Base-by-base conservation (phyloP, 2,113 vertebrate genomes). In the Toxotes chatareus region DNA sequence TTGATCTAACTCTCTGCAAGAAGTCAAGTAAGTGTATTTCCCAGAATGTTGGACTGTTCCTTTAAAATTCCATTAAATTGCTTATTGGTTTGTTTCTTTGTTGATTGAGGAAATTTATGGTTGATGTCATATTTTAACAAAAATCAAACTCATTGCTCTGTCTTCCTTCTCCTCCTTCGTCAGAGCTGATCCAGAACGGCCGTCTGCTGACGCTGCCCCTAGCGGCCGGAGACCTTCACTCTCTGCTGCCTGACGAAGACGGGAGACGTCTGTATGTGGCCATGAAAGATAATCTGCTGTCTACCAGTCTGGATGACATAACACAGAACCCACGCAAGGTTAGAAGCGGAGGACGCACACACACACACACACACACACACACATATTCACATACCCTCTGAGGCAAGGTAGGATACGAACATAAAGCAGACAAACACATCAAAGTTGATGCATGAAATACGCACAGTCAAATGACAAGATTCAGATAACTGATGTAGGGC, bases 231-330 rank as follows among this genome's bases (percentile, higher is more conserved):
- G 92, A 96, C 83, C 88, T 96, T 57, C 90, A 95, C 80, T 94
- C 94, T 17, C 74, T 96, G 79, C 83, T 96, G 38, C 93, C 93
- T 0, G 95, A 96, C 3, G 95, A 96, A 78, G 94, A 96, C 59
- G 79, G 86, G 38, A 91, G 88, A 38, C 94, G 83, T 31, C 92
- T 96, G 16, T 96, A 96, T 5, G 95, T 95, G 75, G 93, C 94
- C 87, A 94, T 95, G 91, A 96, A 95, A 89, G 94, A 96, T 86
- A 86, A 92, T 71, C 93, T 96, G 76, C 90, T 96, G 77, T 94
- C 94, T 14, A 93, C 94, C 51, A 95, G 92, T 70, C 87, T 96
- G 92, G 95, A 96, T 75, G 95, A 96, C 86, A 93, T 96, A 84
- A 95, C 94, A 11, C 95, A 93, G 78, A 93, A 91, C 72, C 93